Conservation (phyloP, 2,113 vertebrate species). For the Hippocampus mohnikei region DNA sequence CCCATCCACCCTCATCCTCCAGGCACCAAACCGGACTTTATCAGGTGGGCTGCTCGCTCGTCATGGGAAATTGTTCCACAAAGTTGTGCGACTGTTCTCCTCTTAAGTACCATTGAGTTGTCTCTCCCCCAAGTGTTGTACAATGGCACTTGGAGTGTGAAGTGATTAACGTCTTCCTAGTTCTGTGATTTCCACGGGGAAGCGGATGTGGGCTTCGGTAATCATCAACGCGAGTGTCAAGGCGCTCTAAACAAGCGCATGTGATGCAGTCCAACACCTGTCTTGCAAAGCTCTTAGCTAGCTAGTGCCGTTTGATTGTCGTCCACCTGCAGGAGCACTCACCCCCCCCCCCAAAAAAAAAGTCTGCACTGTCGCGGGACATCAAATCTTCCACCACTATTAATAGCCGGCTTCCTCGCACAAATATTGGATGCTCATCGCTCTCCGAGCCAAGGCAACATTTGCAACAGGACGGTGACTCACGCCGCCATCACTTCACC, state of each 20-base stretch:
- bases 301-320: background rate
- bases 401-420: background rate
- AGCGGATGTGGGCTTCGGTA: background rate
- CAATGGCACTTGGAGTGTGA: too few species aligned
- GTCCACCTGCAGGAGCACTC: too few species aligned
- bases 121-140: too few species aligned
- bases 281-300: background rate
- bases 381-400: background rate
- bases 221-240: background rate
- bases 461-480: background rate
- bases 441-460: background rate
- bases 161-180: too few species aligned
- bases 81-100: too few species aligned
- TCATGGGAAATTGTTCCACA: too few species aligned
- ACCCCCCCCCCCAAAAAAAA: too few species aligned
- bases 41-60: too few species aligned
- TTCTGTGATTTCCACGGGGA: background rate
- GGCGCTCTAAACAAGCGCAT: background rate
- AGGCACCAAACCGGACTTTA: too few species aligned
- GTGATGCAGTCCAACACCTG: background rate
- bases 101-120: too few species aligned
- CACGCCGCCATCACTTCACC: slow-evolving; percentile 25
- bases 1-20: too few species aligned
- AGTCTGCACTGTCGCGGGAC: too few species aligned
- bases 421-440: background rate